Conservation (phyloP, 2,797 vertebrate species). For the Kryptolebias ocellatus region DNA sequence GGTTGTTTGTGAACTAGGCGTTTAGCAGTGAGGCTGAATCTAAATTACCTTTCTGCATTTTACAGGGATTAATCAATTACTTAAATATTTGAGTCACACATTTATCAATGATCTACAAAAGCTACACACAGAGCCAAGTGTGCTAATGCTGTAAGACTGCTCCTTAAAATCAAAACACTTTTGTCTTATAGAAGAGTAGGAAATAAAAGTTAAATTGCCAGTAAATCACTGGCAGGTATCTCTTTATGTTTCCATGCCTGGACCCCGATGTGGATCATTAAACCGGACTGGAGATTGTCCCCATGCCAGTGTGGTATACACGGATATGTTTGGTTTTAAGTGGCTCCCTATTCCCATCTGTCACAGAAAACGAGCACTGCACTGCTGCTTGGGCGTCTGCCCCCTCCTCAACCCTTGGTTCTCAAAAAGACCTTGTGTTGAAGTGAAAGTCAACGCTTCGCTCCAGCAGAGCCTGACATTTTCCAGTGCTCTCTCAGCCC, state of each 20-base stretch:
- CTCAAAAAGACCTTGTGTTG: slow-evolving; percentile 52
- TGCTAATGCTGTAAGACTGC: slow-evolving; percentile 13
- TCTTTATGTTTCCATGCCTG: slow-evolving; percentile 61
- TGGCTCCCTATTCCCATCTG: slow-evolving; percentile 75
- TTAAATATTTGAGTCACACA: neutral
- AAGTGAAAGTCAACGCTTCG: slow-evolving; percentile 67
- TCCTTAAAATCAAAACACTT: slow-evolving; percentile 7
- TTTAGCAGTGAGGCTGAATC: too few species aligned
- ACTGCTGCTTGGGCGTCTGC: neutral
- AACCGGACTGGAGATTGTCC: slow-evolving; percentile 66
- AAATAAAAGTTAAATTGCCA: slow-evolving; percentile 59
- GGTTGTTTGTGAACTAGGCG: slow-evolving; percentile 38
- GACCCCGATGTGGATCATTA: slow-evolving; percentile 71
- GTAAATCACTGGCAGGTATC: slow-evolving; percentile 54
- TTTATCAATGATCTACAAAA: slow-evolving; percentile 26
- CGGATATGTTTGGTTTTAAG: slow-evolving; percentile 70
- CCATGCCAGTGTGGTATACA: slow-evolving; percentile 63
- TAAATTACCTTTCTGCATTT: neutral
- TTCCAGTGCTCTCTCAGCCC: slow-evolving; percentile 70
- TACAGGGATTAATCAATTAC: neutral
- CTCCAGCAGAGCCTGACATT: slow-evolving; percentile 71
- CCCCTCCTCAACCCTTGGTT: slow-evolving; percentile 4
- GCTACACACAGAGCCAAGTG: slow-evolving; percentile 8
- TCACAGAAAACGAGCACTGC: slow-evolving; percentile 64
- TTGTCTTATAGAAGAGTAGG: slow-evolving; percentile 9